phyloP scores from a whole-genome alignment of 1,140 invertebrate species.

The Charaxes varanes region DNA sequence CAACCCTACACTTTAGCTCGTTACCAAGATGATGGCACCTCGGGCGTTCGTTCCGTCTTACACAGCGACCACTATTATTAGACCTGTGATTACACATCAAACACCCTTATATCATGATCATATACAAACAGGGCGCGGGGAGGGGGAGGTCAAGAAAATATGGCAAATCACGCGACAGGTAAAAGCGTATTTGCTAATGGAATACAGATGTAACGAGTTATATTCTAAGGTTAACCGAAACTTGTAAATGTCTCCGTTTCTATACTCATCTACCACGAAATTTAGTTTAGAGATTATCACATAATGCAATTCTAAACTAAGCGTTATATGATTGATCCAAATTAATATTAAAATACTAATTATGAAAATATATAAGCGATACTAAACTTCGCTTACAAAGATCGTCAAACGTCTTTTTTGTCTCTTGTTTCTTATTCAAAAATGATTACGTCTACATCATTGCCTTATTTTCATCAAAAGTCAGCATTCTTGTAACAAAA shows the following conservation, averaged over 20 bases:
- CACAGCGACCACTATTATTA: slow-evolving; percentile 36
- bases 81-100: slow-evolving; percentile 49
- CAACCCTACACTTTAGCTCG: slow-evolving; percentile 25
- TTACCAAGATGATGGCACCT: slow-evolving; percentile 59
- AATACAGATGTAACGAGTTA: slow-evolving; percentile 63
- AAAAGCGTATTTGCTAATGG: slow-evolving; percentile 64
- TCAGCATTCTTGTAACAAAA: no score
- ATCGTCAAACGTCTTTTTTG: no score
- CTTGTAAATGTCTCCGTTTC: slow-evolving; percentile 26
- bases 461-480: no score
- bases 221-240: slow-evolving; percentile 47
- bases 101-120: slow-evolving; percentile 36
- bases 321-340: no score
- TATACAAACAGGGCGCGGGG: slow-evolving; percentile 17
- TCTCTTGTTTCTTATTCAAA: no score
- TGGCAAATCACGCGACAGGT: slow-evolving; percentile 41
- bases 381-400: no score
- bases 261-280: no score
- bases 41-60: slow-evolving; percentile 60
- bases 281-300: no score
- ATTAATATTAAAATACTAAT: no score
- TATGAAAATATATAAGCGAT: no score
- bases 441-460: no score
- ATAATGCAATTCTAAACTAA: no score
- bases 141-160: slow-evolving; percentile 28